Percentiles rank a stretch among this genome's conserved stretches.
Evolutionary conservation across 2,113 vertebrate species (phyloP).

Genomic region (Corythornis cristatus): DNA sequence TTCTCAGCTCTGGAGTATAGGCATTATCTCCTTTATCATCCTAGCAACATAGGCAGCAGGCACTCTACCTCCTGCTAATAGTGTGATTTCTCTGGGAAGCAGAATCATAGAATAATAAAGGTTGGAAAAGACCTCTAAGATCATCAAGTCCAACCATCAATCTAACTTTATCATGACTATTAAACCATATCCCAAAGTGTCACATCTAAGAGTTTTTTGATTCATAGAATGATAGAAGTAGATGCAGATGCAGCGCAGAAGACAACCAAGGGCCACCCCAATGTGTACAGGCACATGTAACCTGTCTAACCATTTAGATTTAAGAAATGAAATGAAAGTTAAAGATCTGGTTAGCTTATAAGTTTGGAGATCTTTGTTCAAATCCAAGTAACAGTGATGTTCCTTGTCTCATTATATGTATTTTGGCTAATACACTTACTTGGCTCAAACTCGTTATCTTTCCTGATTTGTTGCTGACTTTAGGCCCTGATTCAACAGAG

Average conservation of each 20-base stretch:
- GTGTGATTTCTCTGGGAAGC: neutral
- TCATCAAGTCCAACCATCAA: too few species aligned
- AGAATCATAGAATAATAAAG: neutral
- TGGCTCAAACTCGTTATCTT: neutral
- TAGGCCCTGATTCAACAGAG: slow-evolving; percentile 31
- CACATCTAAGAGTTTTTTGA: too few species aligned
- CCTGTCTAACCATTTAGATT: neutral
- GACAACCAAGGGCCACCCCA: neutral
- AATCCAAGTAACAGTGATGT: neutral
- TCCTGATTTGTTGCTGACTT: neutral
- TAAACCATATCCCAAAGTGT: too few species aligned
- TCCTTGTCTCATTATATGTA: neutral
- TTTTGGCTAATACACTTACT: slow-evolving; percentile 9
- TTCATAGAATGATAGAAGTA: neutral
- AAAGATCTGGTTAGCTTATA: neutral
- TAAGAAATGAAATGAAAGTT: neutral
- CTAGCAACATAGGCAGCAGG: neutral
- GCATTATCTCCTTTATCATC: neutral
- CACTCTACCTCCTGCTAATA: neutral
- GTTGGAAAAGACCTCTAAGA: too few species aligned
- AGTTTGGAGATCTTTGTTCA: neutral
- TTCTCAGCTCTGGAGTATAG: neutral
- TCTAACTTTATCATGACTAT: too few species aligned
- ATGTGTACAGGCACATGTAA: neutral
- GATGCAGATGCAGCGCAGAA: neutral